Conservation (phyloP, 1,140 invertebrate genomes). For the Polyergus mexicanus region DNA sequence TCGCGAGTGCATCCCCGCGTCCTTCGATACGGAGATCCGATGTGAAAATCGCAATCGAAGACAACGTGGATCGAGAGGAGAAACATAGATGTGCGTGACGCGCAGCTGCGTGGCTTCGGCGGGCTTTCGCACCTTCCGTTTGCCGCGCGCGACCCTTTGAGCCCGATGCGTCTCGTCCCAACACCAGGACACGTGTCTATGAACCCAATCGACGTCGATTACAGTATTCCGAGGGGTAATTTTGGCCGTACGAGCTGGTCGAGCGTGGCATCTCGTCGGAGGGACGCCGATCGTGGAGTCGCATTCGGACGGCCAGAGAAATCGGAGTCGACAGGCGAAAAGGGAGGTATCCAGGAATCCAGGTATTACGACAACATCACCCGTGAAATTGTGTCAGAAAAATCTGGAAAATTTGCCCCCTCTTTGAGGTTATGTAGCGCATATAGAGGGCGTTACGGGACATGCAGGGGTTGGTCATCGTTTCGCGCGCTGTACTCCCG, state of each 20-base stretch:
- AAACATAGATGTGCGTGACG: conserved; percentile 45
- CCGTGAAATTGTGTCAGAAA: neutral
- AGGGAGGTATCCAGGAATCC: too few species aligned
- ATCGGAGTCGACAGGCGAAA: neutral
- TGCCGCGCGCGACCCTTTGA: too few species aligned
- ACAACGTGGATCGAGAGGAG: conserved; percentile 49
- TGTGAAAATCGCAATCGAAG: neutral
- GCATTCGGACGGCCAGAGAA: neutral
- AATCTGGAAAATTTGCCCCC: conserved; percentile 42
- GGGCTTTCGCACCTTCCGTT: conserved; percentile 26
- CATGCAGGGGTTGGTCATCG: conserved; percentile 82
- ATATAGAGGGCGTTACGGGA: conserved; percentile 84
- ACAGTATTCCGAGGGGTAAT: neutral
- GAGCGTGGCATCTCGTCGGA: neutral
- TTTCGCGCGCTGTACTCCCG: conserved; percentile 86
- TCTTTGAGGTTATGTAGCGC: conserved; percentile 84
- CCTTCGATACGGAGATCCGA: neutral
- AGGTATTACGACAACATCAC: neutral
- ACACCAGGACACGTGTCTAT: neutral
- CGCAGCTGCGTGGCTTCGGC: conserved; percentile 26
- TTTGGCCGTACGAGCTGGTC: neutral
- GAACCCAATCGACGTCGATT: too few species aligned
- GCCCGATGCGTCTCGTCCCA: neutral
- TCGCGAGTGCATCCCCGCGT: neutral
- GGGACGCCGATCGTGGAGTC: conserved; percentile 40